phyloP scores from a whole-genome alignment of 2,888 invertebrate genomes.

The Hyppa rectilinea region DNA sequence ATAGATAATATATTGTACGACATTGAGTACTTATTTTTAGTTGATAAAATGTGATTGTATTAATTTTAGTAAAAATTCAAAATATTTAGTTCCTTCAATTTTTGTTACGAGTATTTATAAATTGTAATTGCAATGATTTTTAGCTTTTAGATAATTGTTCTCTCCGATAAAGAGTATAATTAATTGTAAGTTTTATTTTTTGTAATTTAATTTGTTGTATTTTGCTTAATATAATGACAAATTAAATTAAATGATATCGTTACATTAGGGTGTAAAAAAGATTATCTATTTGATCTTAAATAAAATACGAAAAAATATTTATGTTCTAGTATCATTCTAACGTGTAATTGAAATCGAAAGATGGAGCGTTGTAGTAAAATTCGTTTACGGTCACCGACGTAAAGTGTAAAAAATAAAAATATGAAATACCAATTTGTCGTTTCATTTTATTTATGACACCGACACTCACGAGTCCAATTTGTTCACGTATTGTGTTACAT shows the following conservation, averaged over 20 bases:
- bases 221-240: conserved; percentile 89
- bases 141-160: conserved; percentile 88
- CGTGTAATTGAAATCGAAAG: conserved; percentile 85
- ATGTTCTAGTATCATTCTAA: conserved; percentile 90
- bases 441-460: conserved; percentile 74
- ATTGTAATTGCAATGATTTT: conserved; percentile 81
- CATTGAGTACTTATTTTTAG: conserved; percentile 83
- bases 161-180: conserved; percentile 86
- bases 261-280: conserved; percentile 90
- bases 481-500: conserved; percentile 31
- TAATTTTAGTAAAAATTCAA: conserved; percentile 83
- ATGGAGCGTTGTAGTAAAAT: conserved; percentile 90
- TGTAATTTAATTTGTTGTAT: conserved; percentile 90
- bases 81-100: conserved; percentile 89
- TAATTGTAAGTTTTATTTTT: conserved; percentile 83
- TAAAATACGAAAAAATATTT: conserved; percentile 90
- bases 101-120: conserved; percentile 89
- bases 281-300: conserved; percentile 91
- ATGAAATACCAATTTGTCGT: conserved; percentile 86
- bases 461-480: conserved; percentile 33
- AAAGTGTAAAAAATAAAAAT: conserved; percentile 90
- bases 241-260: conserved; percentile 90
- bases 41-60: conserved; percentile 86
- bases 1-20: conserved; percentile 84
- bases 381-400: conserved; percentile 90